phyloP scores from a whole-genome alignment of 2,888 invertebrate species.

The Pristionchus entomophagus region DNA sequence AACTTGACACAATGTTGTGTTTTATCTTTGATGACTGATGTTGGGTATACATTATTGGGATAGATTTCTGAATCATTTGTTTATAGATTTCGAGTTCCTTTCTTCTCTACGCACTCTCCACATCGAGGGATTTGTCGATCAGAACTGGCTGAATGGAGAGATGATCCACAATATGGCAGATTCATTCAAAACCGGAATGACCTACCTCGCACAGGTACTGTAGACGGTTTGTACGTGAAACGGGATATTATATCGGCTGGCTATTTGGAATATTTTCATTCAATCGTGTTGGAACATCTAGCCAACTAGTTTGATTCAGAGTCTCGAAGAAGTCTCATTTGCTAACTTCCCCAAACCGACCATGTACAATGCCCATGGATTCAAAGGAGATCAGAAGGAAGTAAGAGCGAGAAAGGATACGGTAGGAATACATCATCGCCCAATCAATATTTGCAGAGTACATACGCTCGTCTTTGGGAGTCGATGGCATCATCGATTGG shows the following conservation, averaged over 20 bases:
- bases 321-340: conserved; percentile 11
- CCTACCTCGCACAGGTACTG: background rate
- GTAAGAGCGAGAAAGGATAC: no score
- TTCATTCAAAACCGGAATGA: conserved; percentile 15
- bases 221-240: no score
- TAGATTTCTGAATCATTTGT: no score
- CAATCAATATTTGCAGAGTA: no score
- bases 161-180: background rate
- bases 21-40: no score
- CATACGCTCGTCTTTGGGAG: background rate
- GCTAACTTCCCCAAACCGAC: conserved; percentile 9
- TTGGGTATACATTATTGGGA: no score
- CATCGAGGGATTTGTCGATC: conserved; percentile 20
- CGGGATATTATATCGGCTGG: no score
- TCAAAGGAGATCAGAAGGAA: conserved; percentile 16
- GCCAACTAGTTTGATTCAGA: no score
- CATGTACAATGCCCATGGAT: conserved; percentile 17
- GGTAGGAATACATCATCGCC: no score
- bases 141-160: background rate
- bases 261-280: no score
- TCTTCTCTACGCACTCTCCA: conserved; percentile 1
- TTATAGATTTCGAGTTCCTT: background rate
- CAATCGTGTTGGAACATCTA: no score
- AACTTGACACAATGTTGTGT: no score
- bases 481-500: background rate